Conservation (phyloP, 2,888 invertebrate genomes). For the Carabus problematicus region DNA sequence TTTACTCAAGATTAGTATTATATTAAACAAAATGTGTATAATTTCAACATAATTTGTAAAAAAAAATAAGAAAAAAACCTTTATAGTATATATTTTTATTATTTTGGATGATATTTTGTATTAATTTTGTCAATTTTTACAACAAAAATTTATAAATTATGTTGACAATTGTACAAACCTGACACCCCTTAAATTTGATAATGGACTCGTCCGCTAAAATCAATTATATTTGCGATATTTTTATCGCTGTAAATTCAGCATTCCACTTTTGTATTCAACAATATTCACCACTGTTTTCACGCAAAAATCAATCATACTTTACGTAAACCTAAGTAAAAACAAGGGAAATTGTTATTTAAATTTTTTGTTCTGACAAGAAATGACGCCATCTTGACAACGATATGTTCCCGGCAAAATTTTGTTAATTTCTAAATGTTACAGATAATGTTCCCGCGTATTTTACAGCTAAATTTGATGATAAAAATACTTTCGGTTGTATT, state of each 20-base stretch:
- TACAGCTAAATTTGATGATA: constrained; percentile 1
- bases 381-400: not conserved
- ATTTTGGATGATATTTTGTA: not conserved
- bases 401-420: not conserved
- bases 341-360: too few relatives aligned
- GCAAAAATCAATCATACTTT: not conserved
- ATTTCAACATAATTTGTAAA: not conserved
- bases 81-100: not conserved
- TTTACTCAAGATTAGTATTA: too few relatives aligned
- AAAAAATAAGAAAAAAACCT: not conserved
- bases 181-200: constrained; percentile 12
- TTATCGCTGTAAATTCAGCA: constrained; percentile 4
- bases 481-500: too few relatives aligned
- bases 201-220: constrained; percentile 13
- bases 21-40: too few relatives aligned
- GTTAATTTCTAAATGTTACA: not conserved
- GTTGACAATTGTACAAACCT: not conserved
- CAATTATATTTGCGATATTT: constrained; percentile 3
- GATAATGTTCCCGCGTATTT: constrained; percentile 4
- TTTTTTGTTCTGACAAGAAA: not conserved
- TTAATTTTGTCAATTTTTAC: not conserved
- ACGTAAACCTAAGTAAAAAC: not conserved
- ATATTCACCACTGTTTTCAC: not conserved
- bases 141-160: not conserved
- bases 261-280: not conserved